Evolutionary conservation across 2,797 vertebrate genomes (phyloP).

Genomic region (Sebastes miniatus): DNA sequence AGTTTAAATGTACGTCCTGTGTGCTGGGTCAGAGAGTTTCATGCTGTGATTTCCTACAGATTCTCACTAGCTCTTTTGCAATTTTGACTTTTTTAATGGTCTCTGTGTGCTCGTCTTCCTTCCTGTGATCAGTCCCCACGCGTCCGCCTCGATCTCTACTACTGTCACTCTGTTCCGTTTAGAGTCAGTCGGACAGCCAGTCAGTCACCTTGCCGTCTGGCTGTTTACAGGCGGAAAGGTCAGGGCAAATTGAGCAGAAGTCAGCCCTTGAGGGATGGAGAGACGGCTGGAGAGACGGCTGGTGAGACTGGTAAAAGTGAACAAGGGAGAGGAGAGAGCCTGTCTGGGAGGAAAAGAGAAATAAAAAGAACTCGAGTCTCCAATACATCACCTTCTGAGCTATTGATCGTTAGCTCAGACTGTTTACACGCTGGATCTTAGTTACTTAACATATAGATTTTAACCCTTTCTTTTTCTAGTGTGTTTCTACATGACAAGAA

Average conservation of each 20-base stretch:
- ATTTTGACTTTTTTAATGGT: not conserved
- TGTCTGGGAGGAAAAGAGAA: not conserved
- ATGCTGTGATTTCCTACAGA: not conserved
- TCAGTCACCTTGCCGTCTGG: slow-evolving; percentile 40
- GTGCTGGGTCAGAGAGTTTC: not conserved
- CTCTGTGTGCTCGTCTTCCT: not conserved
- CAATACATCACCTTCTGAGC: slow-evolving; percentile 30
- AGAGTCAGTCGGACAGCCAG: slow-evolving; percentile 40
- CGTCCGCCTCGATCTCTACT: not conserved
- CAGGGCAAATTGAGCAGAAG: slow-evolving; percentile 50
- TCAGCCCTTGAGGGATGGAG: slow-evolving; percentile 34
- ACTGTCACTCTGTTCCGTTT: slow-evolving; percentile 26
- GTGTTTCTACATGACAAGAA: not conserved
- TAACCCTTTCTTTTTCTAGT: not conserved
- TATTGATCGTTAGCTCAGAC: slow-evolving; percentile 30
- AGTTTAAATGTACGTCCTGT: not conserved
- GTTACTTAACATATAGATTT: slow-evolving; percentile 7
- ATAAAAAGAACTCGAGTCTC: not conserved
- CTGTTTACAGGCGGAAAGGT: slow-evolving; percentile 61
- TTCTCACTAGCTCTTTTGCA: not conserved
- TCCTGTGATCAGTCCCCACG: not conserved
- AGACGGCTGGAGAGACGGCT: slow-evolving; percentile 11
- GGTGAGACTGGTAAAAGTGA: slow-evolving; percentile 23
- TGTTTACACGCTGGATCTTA: slow-evolving; percentile 27
- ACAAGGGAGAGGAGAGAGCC: slow-evolving; percentile 4